Conservation (phyloP, 2,113 vertebrate species). For the Pleuronectes platessa region DNA sequence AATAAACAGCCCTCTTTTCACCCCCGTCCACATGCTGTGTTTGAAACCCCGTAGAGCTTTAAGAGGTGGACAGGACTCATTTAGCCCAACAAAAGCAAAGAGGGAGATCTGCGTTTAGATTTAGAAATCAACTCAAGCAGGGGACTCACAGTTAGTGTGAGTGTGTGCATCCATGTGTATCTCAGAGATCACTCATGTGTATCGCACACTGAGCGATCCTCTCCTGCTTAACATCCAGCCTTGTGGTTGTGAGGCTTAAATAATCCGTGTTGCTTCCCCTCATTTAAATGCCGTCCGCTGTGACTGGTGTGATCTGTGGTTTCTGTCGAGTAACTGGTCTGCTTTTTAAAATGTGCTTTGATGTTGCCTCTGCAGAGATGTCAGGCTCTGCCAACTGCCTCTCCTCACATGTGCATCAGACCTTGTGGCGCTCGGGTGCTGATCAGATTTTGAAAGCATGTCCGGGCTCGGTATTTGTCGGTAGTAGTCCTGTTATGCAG, state of each 20-base stretch:
- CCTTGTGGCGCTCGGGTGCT: conserved; percentile 24
- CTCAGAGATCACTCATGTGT: not conserved
- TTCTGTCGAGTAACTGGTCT: conserved; percentile 49
- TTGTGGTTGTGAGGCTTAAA: conserved; percentile 50
- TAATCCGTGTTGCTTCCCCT: conserved; percentile 49
- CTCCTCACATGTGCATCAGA: conserved; percentile 44
- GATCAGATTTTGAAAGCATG: conserved; percentile 53
- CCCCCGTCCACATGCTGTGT: not conserved
- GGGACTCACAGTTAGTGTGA: conserved; percentile 22
- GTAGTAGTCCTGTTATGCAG: conserved; percentile 9
- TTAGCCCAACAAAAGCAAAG: conserved; percentile 18
- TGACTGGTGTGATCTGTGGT: conserved; percentile 65
- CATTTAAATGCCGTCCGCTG: conserved; percentile 55
- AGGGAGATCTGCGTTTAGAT: conserved; percentile 26
- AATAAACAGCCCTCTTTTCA: not conserved
- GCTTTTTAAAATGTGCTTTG: conserved; percentile 59
- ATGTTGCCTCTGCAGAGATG: conserved; percentile 52
- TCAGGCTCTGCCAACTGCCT: conserved; percentile 41
- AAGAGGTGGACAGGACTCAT: conserved; percentile 23
- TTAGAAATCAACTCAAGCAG: conserved; percentile 41
- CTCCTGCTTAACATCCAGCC: conserved; percentile 15
- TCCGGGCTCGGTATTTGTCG: conserved; percentile 39
- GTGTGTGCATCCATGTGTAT: conserved; percentile 31
- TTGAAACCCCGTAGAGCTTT: conserved; percentile 15
- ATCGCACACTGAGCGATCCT: conserved; percentile 30